These are phyloP conservation scores for Physella acuta DNA, from an alignment of 1,140 invertebrate species.

Conservation along the genomic window DNA sequence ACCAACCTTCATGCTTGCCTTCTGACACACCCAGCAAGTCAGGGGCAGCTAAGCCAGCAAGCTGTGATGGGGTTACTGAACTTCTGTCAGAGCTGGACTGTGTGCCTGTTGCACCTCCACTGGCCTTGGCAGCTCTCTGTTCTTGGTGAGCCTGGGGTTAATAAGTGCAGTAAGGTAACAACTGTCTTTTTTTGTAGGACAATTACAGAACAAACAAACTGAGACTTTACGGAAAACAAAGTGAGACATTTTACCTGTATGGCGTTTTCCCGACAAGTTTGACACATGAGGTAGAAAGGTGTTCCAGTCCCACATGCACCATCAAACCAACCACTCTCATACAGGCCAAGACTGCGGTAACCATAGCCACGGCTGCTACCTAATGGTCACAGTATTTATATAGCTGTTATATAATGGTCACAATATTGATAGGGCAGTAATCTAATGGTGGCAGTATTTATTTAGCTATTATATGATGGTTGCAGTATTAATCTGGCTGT, in stretches of 20 bases:
- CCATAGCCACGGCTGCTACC: slow-evolving; percentile 48
- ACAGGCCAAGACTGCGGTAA: slow-evolving; percentile 49
- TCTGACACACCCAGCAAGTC: slow-evolving; percentile 34
- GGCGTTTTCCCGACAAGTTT: slow-evolving; percentile 62
- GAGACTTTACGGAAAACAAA: too few species aligned
- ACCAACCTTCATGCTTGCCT: slow-evolving; percentile 28
- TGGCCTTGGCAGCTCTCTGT: not conserved
- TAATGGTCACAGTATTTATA: slow-evolving; percentile 22
- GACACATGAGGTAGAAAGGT: slow-evolving; percentile 63
- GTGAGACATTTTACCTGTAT: too few species aligned
- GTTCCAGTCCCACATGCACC: slow-evolving; percentile 52
- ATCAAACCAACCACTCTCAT: slow-evolving; percentile 49
- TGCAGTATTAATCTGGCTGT: too few species aligned
- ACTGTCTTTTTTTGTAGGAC: too few species aligned
- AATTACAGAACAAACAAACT: too few species aligned
- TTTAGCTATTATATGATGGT: too few species aligned
- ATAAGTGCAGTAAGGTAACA: too few species aligned
- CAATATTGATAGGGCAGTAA: too few species aligned
- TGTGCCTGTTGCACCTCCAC: not conserved
- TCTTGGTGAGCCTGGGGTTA: slow-evolving; percentile 8
- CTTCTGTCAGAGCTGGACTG: not conserved
- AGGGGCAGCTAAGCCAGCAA: slow-evolving; percentile 24
- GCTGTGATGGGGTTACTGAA: not conserved
- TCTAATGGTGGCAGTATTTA: too few species aligned
- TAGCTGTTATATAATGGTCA: too few species aligned